Evolutionary conservation across 1,140 invertebrate species (phyloP), one percentile per base, ranked within the genome.

Genomic region (Thaumatotibia leucotreta): DNA sequence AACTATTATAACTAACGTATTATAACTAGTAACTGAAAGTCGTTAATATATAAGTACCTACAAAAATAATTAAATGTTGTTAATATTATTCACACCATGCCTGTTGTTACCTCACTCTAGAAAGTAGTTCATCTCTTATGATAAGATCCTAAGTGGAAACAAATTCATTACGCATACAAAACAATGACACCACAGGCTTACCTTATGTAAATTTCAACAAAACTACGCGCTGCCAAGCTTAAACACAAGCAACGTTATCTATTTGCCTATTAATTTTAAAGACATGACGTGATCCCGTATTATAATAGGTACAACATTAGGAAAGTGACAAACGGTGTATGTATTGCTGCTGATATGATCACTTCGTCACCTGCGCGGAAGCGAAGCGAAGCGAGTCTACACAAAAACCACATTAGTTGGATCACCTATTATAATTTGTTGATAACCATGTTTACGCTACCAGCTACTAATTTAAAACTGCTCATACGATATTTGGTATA

Each of bases 341-440:
- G 78, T 80, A 70, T 62, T 64, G 68, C 39, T 63, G 64, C 27
- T 72, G 85, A 88, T 86, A 78, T 61, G 74, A 86, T 86, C 86
- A 64, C 63, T n/a, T 75, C 81, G 78, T 84, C 86, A 89, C 86
- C 86, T 89, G 86, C 82, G 79, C 84, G 86, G 86, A 89, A 86
- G 82, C 78, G 80, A 63, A 45, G 58, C 74, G 63, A 50, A 66
- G 73, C 64, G 69, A 58, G 67, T 50, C 64, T 67, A 87, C 84
- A 89, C 81, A 87, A 85, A 87, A 89, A 87, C 83, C 70, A 75
- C 86, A 89, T 89, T 89, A 89, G 74, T 31, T 74, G 33, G 45
- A 35, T 61, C 70, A 67, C 65, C 67, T 77, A 83, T 75, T 77
- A 84, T 84, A 82, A 86, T 81, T 79, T 58, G 52, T 58, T 58